Conservation (phyloP, 2,113 vertebrate genomes). For the Pseudorectes ferrugineus region DNA sequence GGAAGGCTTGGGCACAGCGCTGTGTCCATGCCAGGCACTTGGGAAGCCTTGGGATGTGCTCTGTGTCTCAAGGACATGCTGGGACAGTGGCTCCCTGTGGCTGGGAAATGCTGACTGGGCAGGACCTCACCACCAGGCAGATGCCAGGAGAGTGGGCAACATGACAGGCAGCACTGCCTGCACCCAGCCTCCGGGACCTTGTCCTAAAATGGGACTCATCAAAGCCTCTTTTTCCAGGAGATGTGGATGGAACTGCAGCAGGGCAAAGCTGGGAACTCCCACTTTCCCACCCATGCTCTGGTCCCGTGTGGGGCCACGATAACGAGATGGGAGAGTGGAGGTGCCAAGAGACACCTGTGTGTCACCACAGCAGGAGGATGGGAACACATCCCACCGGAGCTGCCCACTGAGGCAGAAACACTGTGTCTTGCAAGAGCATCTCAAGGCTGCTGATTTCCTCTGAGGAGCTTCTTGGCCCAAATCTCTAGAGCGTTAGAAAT, state of each 20-base stretch:
- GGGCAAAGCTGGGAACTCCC: not conserved
- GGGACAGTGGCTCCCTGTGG: not conserved
- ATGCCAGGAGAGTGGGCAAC: not conserved
- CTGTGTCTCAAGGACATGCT: rapidly evolving
- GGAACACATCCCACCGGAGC: rapidly evolving
- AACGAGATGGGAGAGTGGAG: not conserved
- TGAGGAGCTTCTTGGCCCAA: not conserved
- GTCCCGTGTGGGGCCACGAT: rapidly evolving
- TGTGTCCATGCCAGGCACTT: not conserved
- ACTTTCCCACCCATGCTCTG: not conserved
- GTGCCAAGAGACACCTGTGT: not conserved
- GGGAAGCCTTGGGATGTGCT: not conserved
- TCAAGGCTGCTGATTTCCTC: not conserved
- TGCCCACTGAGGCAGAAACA: not conserved
- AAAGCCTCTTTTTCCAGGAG: not conserved
- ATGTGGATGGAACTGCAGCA: not conserved
- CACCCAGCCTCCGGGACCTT: not conserved
- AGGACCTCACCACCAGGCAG: not conserved
- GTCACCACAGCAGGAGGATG: not conserved
- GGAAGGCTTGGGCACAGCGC: not conserved
- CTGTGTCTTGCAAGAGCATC: not conserved
- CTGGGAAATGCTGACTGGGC: not conserved
- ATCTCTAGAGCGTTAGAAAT: not conserved
- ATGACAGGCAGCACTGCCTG: not conserved
- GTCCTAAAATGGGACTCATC: not conserved